Evolutionary conservation across 1,140 invertebrate species (phyloP), one percentile per base, ranked within the genome.

Genomic region (Thalassaphorura encarpata): DNA sequence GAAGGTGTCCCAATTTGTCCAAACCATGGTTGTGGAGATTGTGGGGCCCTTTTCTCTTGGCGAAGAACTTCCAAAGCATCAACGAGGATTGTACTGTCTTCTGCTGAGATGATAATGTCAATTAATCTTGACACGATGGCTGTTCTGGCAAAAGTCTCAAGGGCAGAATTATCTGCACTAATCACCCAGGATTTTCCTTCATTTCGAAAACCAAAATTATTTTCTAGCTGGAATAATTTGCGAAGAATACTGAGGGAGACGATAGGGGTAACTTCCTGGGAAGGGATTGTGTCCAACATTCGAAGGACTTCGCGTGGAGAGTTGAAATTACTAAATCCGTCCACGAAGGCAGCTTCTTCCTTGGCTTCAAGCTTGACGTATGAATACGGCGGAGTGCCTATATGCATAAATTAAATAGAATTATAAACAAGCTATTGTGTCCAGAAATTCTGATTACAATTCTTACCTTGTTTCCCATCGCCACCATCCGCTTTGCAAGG

Each of bases 141-240:
- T 11, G 69, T 68, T 19, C 73, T 66, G 8, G 68, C 69, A 57
- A 73, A 73, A 27, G 68, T 71, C 19, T 69, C 67, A 23, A 58
- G 45, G 3, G 61, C 45, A 23, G 60, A 53, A 39, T 64, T 62
- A 15, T 62, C 53, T 11, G 51, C 39, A 21, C 33, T 21, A 15
- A 51, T 53, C 16, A 52, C 28, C 60, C 58, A 61, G 6, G 49
- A 56, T 51, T 27, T 56, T 27, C 63, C 53, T 58, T 58, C 49
- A 18, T 66, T 66, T 28, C 70, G 67, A 48, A 60, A 69, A 28
- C 61, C 57, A 47, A 71, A 67, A 54, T 74, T 70, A 56, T 70
- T 76, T 63, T 80, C 77, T 13, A 79, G 58, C 28, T 77, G 69
- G 49, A 77, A 70, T 2, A 80, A 71, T 58, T 74, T 73, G 19